A percentile compares a stretch with the other conserved stretches of the same genome.
These are phyloP conservation scores for Calephelis virginiensis DNA, from an alignment of 1,140 invertebrate genomes.

Conservation along the genomic window DNA sequence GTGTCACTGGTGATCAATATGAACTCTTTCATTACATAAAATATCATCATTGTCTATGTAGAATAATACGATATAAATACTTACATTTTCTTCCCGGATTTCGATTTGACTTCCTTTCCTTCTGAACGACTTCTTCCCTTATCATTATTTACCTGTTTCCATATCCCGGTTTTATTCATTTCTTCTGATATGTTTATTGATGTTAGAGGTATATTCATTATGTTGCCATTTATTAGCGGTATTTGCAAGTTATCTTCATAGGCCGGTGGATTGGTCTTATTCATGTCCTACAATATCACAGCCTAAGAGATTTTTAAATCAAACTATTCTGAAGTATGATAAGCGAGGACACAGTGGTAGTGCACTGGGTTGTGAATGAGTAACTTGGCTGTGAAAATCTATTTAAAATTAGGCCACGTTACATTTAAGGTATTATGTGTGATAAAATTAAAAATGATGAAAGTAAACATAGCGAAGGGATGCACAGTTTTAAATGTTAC, in stretches of 20 bases:
- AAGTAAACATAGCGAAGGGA: neutral
- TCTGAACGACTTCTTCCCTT: slow-evolving; percentile 51
- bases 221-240: slow-evolving; percentile 92
- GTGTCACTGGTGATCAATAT: neutral
- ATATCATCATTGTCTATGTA: neutral
- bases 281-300: slow-evolving; percentile 58
- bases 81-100: slow-evolving; percentile 71
- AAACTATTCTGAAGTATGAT: slow-evolving; percentile 21
- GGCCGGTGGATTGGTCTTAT: slow-evolving; percentile 66
- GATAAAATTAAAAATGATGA: neutral
- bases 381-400: neutral
- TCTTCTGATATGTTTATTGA: slow-evolving; percentile 96
- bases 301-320: slow-evolving; percentile 46
- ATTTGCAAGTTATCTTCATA: slow-evolving; percentile 88
- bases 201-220: slow-evolving; percentile 93
- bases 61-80: slow-evolving; percentile 24
- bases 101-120: slow-evolving; percentile 59
- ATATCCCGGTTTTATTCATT: slow-evolving; percentile 94
- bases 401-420: neutral
- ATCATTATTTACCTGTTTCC: slow-evolving; percentile 91
- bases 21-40: neutral
- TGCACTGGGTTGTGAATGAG: neutral
- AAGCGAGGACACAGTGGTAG: neutral
- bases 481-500: too few species aligned
- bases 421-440: neutral